Evolutionary conservation across 2,113 vertebrate genomes (phyloP).

Genomic region (Pangasianodon gigas): DNA sequence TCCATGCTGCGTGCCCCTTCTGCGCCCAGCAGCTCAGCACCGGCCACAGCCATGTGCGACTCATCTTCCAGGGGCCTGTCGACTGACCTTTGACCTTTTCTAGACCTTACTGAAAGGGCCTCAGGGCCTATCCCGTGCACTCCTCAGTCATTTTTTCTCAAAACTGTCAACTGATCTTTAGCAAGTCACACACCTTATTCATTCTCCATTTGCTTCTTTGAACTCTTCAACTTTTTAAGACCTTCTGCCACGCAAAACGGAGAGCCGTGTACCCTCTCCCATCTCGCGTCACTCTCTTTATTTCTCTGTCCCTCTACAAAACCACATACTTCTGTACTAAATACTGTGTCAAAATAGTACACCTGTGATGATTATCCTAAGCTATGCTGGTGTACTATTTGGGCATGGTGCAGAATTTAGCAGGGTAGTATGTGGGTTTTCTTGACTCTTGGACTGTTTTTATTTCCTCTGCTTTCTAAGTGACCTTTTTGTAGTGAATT

Average conservation of each 20-base stretch:
- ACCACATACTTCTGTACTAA: neutral
- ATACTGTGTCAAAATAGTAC: slow-evolving; percentile 33
- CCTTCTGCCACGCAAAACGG: neutral
- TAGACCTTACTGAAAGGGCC: neutral
- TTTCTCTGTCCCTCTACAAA: neutral
- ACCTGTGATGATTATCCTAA: neutral
- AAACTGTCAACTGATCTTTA: neutral
- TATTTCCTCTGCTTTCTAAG: slow-evolving; percentile 68
- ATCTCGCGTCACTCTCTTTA: too few relatives aligned
- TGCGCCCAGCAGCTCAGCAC: slow-evolving; percentile 93
- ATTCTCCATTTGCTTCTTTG: neutral
- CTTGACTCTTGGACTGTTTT: slow-evolving; percentile 23
- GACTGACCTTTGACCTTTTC: slow-evolving; percentile 69
- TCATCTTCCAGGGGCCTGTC: slow-evolving; percentile 98
- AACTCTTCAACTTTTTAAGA: neutral
- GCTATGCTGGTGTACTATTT: neutral
- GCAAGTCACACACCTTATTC: neutral
- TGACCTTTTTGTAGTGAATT: slow-evolving; percentile 77
- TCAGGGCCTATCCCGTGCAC: neutral
- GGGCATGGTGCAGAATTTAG: neutral
- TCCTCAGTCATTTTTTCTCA: neutral
- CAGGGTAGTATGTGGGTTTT: neutral
- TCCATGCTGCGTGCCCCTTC: slow-evolving; percentile 96
- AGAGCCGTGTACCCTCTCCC: neutral
- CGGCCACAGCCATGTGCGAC: slow-evolving; percentile 93